A percentile compares a stretch with the other conserved stretches of the same genome.
These are phyloP conservation scores for Helobdella robusta DNA, from an alignment of 2,888 invertebrate genomes.

Conservation along the genomic window DNA sequence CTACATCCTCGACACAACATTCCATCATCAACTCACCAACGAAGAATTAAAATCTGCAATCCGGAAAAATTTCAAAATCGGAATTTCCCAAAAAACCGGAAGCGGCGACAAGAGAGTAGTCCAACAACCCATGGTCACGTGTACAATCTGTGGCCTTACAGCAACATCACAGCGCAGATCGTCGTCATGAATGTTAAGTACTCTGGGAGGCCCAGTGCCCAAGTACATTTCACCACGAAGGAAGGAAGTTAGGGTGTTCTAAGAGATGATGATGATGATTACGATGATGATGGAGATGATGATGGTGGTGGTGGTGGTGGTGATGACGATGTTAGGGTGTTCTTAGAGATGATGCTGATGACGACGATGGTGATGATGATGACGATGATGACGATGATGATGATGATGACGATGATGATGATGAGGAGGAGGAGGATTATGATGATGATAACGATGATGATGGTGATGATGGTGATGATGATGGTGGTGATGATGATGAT, in stretches of 20 bases:
- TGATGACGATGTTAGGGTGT: slow-evolving; percentile 8
- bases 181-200: slow-evolving; percentile 36
- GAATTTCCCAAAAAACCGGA: too few relatives aligned
- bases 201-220: slow-evolving; percentile 33
- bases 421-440: slow-evolving; percentile 25
- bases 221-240: slow-evolving; percentile 32
- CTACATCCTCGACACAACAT: too few relatives aligned
- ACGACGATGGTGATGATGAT: slow-evolving; percentile 26
- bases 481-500: not conserved
- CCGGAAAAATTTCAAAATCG: too few relatives aligned
- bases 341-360: slow-evolving; percentile 12
- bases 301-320: slow-evolving; percentile 25
- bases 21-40: too few relatives aligned
- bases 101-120: too few relatives aligned
- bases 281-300: slow-evolving; percentile 25
- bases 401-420: slow-evolving; percentile 29
- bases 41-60: too few relatives aligned
- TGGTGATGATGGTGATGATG: not conserved
- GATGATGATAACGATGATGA: not conserved
- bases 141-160: slow-evolving; percentile 37
- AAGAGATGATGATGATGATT: slow-evolving; percentile 3
- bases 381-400: slow-evolving; percentile 30
- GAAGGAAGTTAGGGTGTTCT: slow-evolving; percentile 34
- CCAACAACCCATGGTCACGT: slow-evolving; percentile 33
- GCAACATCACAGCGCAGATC: slow-evolving; percentile 36